Percentiles rank a stretch among this genome's conserved stretches.
phyloP scores from a whole-genome alignment of 1,140 invertebrate genomes.

The Eupristina koningsbergeri region DNA sequence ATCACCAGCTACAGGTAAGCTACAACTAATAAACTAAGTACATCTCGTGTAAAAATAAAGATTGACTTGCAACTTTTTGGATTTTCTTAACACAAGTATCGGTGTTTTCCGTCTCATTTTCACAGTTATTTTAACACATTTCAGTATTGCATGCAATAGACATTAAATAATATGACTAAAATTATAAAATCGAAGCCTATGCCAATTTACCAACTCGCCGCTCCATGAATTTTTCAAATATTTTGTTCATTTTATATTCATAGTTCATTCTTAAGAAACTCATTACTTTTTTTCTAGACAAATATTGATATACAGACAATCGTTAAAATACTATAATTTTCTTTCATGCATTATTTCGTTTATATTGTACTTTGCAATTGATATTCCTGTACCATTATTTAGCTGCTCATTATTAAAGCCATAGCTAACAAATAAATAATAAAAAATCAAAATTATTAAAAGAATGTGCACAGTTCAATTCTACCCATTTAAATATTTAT shows the following conservation, averaged over 20 bases:
- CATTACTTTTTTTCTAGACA: background rate
- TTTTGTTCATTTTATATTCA: background rate
- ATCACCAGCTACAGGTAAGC: background rate
- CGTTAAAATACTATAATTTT: background rate
- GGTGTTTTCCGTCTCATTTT: background rate
- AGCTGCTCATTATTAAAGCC: too few species aligned
- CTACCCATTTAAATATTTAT: too few species aligned
- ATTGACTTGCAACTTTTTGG: background rate
- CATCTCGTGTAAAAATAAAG: background rate
- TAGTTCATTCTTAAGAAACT: background rate
- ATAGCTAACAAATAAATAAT: background rate
- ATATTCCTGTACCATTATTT: background rate
- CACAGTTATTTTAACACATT: background rate
- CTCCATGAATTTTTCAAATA: background rate
- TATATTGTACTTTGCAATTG: background rate
- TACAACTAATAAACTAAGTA: background rate
- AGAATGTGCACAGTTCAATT: too few species aligned
- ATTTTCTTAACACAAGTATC: background rate
- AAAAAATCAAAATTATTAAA: background rate
- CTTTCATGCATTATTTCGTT: background rate
- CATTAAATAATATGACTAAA: background rate
- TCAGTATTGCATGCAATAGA: background rate
- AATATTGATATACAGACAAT: constrained; percentile 2
- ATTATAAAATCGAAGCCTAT: background rate
- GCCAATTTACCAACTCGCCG: background rate